Conservation (phyloP, 2,888 invertebrate species). For the Xanthia togata region DNA sequence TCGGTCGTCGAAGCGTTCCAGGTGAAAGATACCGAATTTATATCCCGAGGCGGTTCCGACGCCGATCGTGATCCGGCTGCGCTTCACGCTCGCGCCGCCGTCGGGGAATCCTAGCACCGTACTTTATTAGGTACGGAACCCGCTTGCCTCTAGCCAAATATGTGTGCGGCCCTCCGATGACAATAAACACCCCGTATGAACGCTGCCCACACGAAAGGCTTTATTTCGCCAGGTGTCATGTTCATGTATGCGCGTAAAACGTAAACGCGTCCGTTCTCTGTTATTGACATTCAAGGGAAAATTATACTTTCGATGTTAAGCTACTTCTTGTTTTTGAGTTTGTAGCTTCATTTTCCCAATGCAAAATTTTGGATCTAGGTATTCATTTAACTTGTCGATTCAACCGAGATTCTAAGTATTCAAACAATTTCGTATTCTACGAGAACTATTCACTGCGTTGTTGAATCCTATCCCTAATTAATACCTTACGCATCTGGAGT, state of each 20-base stretch:
- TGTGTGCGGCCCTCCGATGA: constrained; percentile 77
- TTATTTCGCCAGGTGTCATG: constrained; percentile 82
- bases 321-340: constrained; percentile 39
- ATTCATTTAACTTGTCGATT: background rate
- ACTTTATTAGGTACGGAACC: constrained; percentile 80
- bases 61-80: constrained; percentile 76
- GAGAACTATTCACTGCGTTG: background rate
- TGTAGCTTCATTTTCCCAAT: constrained; percentile 17
- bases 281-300: constrained; percentile 72
- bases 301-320: constrained; percentile 60
- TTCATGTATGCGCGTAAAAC: constrained; percentile 77
- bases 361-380: background rate
- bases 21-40: constrained; percentile 85
- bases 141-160: constrained; percentile 76
- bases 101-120: constrained; percentile 73
- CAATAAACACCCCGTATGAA: constrained; percentile 80
- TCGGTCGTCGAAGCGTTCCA: constrained; percentile 80
- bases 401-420: background rate
- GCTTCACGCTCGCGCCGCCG: constrained; percentile 65
- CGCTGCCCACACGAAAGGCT: constrained; percentile 80
- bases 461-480: constrained; percentile 9
- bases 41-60: constrained; percentile 78
- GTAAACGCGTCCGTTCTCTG: constrained; percentile 73
- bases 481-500: background rate
- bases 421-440: background rate